These are phyloP conservation scores for Premnoplex brunnescens DNA, from an alignment of 2,797 vertebrate genomes.

Conservation along the genomic window DNA sequence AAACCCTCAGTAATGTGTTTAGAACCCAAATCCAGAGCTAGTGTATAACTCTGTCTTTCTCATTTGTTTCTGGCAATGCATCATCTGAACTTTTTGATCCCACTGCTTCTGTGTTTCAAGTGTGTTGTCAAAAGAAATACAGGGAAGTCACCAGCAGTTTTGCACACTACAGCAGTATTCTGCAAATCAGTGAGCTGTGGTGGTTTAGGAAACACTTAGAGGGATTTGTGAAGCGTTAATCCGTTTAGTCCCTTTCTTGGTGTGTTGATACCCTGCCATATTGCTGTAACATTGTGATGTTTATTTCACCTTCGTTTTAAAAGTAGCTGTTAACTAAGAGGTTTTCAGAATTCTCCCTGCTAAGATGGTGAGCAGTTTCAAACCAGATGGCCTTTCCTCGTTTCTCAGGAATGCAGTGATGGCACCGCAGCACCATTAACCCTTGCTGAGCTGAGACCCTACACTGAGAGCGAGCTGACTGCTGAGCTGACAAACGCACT, in stretches of 20 bases:
- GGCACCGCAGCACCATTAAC: slow-evolving; percentile 66
- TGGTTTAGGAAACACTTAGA: background rate
- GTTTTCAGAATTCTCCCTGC: background rate
- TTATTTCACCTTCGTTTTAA: background rate
- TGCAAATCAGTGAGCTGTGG: background rate
- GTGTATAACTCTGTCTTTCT: fast-evolving
- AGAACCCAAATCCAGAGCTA: background rate
- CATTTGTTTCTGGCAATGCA: background rate
- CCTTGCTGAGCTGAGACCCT: slow-evolving; percentile 75
- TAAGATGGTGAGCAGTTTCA: background rate
- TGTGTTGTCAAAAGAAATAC: background rate
- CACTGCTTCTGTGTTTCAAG: background rate
- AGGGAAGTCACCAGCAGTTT: background rate
- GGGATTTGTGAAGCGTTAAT: background rate
- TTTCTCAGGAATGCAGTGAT: slow-evolving; percentile 80
- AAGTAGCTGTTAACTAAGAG: background rate
- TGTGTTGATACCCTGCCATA: background rate
- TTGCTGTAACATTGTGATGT: background rate
- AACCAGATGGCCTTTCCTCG: background rate
- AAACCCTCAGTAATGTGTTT: background rate
- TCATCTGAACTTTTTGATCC: background rate
- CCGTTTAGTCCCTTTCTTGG: background rate
- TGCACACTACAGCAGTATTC: background rate
- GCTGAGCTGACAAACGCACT: slow-evolving; percentile 82
- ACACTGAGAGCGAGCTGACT: slow-evolving; percentile 80